Evolutionary conservation across 35 echinoderm and acorn worm genomes (phyloP), one percentile per base, ranked within the genome.

Genomic region (Amphiura filiformis): DNA sequence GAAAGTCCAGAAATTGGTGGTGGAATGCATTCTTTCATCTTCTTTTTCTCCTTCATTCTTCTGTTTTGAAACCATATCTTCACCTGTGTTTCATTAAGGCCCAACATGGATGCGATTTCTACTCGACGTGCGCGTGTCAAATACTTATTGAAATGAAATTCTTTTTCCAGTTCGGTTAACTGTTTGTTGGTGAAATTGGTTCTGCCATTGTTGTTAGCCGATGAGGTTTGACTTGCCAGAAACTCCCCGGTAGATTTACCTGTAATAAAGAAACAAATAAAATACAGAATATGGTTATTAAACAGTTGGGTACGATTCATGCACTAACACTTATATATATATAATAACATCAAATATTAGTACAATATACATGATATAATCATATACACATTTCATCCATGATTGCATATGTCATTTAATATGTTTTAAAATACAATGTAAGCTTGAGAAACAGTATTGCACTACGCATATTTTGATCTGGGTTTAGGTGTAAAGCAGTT

Each of bases 141-240:
- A 42, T 99, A 99, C 76, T 99, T 99, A 82, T 99, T 99, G 78
- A 99, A 99, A 70, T 99, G 96, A 76, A 99, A 99, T 82, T 99
- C 96, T 79, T 99, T 99, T 78, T 99, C 96, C 22, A 99, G 90
- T 65, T 99, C 96, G 57, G 96, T 99, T 32, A 99, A 87, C 80
- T 99, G 96, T 92, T 99, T 99, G 87, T 99, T 99, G 80, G 96
- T 99, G 82, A 99, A 99, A 76, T 99, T 99, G 70, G 96, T 99
- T 80, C 96, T 76, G 17, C 96, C 96, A 76, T 91, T 91, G 82
- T 91, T 91, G 23, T 70, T 70, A 18, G 28, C 61, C 28, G 61
- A 18, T 70, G 61, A 70, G 4, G 61, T 70, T 70, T 70, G 61
- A 23, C 61, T 70, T 70, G 61, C 61, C 28, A 70, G 15, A 23